Evolutionary conservation across 2,113 vertebrate species (phyloP).

Genomic region (Megaptera novaeangliae): DNA sequence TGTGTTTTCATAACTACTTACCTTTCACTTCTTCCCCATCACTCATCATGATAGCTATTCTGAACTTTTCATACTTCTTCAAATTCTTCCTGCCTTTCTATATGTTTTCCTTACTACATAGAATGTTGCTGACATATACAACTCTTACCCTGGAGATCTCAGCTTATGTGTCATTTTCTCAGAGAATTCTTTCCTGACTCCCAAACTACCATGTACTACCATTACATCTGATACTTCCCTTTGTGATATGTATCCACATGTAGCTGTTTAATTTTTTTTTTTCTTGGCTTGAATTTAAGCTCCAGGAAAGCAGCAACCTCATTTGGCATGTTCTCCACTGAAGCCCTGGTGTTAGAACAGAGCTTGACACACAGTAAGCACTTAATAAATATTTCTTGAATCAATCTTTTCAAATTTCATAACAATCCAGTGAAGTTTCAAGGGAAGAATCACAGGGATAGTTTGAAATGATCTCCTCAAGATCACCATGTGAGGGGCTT

Average conservation of each 20-base stretch:
- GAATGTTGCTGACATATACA: not conserved
- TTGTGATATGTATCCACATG: not conserved
- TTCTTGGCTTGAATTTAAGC: not conserved
- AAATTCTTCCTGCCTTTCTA: not conserved
- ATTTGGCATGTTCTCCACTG: not conserved
- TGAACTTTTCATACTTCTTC: not conserved
- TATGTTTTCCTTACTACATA: not conserved
- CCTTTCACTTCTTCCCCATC: not conserved
- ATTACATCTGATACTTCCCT: not conserved
- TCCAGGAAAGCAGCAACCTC: not conserved
- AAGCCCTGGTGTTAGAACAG: not conserved
- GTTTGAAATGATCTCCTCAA: not conserved
- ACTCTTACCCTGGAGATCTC: not conserved
- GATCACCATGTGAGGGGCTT: not conserved
- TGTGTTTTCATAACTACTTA: not conserved
- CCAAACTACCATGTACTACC: not conserved
- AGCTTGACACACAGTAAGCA: not conserved
- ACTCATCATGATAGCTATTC: not conserved
- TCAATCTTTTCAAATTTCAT: not conserved
- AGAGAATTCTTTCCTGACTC: not conserved
- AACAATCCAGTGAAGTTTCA: not conserved
- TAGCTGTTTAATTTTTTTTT: not conserved
- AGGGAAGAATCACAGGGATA: not conserved
- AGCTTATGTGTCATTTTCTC: not conserved
- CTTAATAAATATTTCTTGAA: not conserved